phyloP scores from a whole-genome alignment of 64 coral and sea anemone species.

The Pocillopora verrucosa region DNA sequence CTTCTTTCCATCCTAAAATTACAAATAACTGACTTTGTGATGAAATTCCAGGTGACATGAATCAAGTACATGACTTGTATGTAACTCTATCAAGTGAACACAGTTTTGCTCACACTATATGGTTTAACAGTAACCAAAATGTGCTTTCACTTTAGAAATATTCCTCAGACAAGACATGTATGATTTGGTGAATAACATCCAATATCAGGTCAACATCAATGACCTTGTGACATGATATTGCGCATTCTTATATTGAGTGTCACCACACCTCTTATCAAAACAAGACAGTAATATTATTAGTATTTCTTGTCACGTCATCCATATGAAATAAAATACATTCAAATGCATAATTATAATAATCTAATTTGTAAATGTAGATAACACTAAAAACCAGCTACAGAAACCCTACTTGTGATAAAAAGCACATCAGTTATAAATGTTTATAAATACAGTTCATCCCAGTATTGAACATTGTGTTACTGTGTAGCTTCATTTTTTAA shows the following conservation, averaged over 20 bases:
- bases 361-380: not conserved
- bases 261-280: slow-evolving; percentile 1
- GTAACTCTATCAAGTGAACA: not conserved
- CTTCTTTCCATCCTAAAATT: slow-evolving; percentile 93
- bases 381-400: not conserved
- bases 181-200: not conserved
- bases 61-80: not conserved
- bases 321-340: not conserved
- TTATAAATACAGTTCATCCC: no score
- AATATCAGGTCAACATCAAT: not conserved
- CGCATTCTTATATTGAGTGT: slow-evolving; percentile 15
- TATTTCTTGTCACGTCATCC: not conserved
- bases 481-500: not conserved
- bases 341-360: not conserved
- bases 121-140: not conserved
- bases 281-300: not conserved
- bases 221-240: not conserved
- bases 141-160: not conserved
- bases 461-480: no score
- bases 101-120: not conserved
- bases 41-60: not conserved
- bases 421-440: not conserved
- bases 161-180: not conserved
- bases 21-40: not conserved
- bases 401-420: not conserved